A percentile compares a stretch with the other conserved stretches of the same genome.
phyloP scores from a whole-genome alignment of 2,888 invertebrate genomes.

The Pollenia labialis region DNA sequence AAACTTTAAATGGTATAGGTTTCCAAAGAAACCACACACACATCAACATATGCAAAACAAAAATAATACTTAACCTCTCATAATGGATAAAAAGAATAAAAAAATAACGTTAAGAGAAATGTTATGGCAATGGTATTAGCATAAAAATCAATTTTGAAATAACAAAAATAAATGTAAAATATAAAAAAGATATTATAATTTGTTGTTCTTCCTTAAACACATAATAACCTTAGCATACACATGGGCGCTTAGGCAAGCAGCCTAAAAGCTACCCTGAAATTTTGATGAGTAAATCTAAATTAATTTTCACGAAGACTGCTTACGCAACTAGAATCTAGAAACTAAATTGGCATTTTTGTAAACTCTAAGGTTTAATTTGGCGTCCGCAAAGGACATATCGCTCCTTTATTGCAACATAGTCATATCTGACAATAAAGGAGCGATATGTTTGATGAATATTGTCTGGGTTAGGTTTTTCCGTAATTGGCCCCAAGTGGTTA shows the following conservation, averaged over 20 bases:
- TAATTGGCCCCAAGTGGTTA: no score
- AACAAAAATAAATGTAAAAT: neutral
- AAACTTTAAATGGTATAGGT: neutral
- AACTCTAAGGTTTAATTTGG: no score
- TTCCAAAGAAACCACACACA: neutral
- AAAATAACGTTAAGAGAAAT: slow-evolving; percentile 26
- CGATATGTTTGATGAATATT: no score
- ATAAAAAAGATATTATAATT: slow-evolving; percentile 33
- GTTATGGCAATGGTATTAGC: slow-evolving; percentile 62
- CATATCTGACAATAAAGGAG: no score
- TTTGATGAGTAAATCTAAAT: neutral
- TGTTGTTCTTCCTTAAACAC: slow-evolving; percentile 30
- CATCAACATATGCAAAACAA: neutral
- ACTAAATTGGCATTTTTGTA: no score
- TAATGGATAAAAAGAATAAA: neutral
- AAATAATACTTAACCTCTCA: neutral
- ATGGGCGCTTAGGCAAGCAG: neutral
- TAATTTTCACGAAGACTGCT: no score
- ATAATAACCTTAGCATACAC: slow-evolving; percentile 12
- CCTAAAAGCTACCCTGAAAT: neutral
- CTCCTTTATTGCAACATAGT: no score
- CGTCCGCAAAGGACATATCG: no score
- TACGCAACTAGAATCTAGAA: no score
- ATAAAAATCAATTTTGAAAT: slow-evolving; percentile 68
- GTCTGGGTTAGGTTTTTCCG: no score